Conservation (phyloP, 1,140 invertebrate genomes). For the Calycopis cecrops region DNA sequence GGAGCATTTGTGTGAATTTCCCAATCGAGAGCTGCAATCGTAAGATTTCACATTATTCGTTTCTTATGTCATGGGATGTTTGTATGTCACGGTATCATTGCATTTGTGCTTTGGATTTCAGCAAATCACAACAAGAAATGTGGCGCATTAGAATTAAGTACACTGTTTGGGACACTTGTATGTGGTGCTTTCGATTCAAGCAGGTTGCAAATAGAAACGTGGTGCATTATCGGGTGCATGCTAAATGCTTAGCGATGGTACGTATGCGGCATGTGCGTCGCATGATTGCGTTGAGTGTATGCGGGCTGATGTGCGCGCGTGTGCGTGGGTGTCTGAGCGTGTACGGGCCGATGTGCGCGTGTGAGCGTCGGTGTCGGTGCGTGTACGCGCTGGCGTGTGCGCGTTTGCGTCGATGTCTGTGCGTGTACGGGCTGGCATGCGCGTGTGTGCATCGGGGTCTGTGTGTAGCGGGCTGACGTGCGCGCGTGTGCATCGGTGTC, state of each 20-base stretch:
- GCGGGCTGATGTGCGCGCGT: conserved; percentile 3
- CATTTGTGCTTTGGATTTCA: too few relatives aligned
- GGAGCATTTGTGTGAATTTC: too few relatives aligned
- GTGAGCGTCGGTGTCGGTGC: background rate
- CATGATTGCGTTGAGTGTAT: background rate
- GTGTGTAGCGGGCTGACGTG: conserved; percentile 7
- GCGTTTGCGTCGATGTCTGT: background rate
- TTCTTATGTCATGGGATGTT: too few relatives aligned
- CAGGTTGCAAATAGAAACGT: background rate
- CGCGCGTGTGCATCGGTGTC: background rate
- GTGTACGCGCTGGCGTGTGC: conserved; percentile 13
- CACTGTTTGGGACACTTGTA: background rate
- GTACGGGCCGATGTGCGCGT: conserved; percentile 13
- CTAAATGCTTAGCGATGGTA: background rate
- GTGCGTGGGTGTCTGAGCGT: conserved; percentile 4
- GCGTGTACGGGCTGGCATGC: background rate
- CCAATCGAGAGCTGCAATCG: too few relatives aligned
- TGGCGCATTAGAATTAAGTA: too few relatives aligned
- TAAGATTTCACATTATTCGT: too few relatives aligned
- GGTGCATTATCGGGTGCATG: conserved; percentile 1
- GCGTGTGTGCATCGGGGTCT: conserved; percentile 36
- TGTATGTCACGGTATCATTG: too few relatives aligned
- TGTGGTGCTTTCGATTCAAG: background rate
- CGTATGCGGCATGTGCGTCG: background rate
- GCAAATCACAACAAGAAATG: too few relatives aligned